Evolutionary conservation across 2,888 invertebrate species (phyloP).

Genomic region (Morpho deidamia): DNA sequence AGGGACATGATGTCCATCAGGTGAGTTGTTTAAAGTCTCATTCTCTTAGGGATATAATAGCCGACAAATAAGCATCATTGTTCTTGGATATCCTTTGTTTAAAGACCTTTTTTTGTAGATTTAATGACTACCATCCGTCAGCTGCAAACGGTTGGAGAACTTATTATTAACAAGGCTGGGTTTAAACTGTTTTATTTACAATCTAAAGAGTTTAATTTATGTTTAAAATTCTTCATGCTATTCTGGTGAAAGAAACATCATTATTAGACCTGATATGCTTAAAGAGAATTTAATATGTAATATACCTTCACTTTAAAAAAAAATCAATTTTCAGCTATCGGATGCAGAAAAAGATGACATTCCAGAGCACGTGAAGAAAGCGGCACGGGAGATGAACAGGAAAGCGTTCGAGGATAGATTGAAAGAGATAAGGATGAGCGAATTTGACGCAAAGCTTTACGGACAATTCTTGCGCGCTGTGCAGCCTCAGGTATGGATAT

Average conservation of each 20-base stretch:
- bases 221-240: no score
- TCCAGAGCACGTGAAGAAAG: constrained; percentile 91
- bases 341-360: constrained; percentile 94
- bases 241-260: no score
- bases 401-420: constrained; percentile 92
- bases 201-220: no score
- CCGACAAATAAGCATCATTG: no score
- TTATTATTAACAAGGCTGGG: neutral
- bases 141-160: no score
- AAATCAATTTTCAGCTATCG: constrained; percentile 79
- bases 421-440: constrained; percentile 96
- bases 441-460: constrained; percentile 93
- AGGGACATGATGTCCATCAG: constrained; percentile 96
- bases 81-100: no score
- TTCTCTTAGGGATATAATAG: no score
- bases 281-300: no score
- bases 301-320: no score
- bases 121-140: no score
- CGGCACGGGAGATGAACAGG: constrained; percentile 95
- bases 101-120: no score
- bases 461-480: constrained; percentile 88
- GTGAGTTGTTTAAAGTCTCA: constrained; percentile 41
- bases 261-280: no score
- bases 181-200: neutral
- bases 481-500: constrained; percentile 80